Evolutionary conservation across 2,888 invertebrate genomes (phyloP), one percentile per base, ranked within the genome.

Genomic region (Sarcophaga rosellei): DNA sequence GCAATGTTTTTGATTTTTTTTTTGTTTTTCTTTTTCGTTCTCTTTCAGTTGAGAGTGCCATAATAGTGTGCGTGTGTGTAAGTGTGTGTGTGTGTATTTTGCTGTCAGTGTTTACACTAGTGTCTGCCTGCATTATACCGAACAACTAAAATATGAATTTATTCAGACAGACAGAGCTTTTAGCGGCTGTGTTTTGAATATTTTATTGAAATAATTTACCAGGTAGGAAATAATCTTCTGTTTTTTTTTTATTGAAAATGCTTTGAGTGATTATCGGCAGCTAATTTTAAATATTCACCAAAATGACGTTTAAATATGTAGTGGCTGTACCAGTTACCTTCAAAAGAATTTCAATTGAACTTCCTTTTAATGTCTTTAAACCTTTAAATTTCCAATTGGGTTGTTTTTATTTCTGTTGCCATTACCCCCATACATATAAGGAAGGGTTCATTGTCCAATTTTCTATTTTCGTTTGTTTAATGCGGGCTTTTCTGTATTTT

Each of bases 371-470:
- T 1, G 6, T 6, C 10, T 35, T 10, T 35, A 8, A 35, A 10
- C 35, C 0, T 35, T 35, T 10, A 57, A 45, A 23, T 76, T 82
- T 82, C 76, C 82, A 12, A 76, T 4, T n/a, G 76, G 21, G 61
- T 2, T 57, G 35, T 3, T n/a, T 12, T 11, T 3, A n/a, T n/a
- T 20, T 47, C 2, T 6, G 20, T n/a, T 57, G 23, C 17, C 44
- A 70, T 35, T 35, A 35, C 35, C 35, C 10, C 35, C 6, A 25
- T 35, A 35, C 35, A 35, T 35, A 47, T 23, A 69, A 47, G 45
- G 59, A 11, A 17, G 35, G 57, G 76, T 76, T 81, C 70, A 76
- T 59, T 81, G 69, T 76, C 70, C 63, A 75, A 70, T 70, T 76
- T 75, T 15, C 57, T 44, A 63, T 70, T 62, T 69, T 2, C 17